Percentiles rank a stretch among this genome's conserved stretches.
Evolutionary conservation across 2,113 vertebrate species (phyloP).

Genomic region (Rhipidura dahli): DNA sequence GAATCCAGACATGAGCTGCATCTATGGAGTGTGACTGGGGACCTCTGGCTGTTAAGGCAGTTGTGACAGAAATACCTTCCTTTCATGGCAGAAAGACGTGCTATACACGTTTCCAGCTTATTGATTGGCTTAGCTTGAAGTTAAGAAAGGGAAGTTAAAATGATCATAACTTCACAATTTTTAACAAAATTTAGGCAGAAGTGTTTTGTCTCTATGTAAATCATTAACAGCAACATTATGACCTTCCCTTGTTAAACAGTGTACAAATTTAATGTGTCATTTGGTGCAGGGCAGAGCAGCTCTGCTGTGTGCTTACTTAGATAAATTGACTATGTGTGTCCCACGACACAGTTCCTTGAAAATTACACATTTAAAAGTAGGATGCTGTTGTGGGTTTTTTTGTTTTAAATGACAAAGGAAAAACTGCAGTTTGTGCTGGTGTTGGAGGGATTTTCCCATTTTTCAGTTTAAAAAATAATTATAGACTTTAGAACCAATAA

Average conservation of each 20-base stretch:
- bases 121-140: background rate
- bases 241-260: background rate
- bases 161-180: background rate
- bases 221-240: background rate
- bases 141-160: background rate
- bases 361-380: background rate
- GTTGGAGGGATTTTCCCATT: background rate
- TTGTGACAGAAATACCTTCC: background rate
- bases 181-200: background rate
- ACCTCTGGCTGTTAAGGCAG: background rate
- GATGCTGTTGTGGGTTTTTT: background rate
- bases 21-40: fast-evolving
- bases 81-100: background rate
- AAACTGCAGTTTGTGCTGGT: background rate
- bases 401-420: background rate
- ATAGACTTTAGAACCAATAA: background rate
- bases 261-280: background rate
- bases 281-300: background rate
- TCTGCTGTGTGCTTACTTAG: background rate
- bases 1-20: background rate
- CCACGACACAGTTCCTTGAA: background rate
- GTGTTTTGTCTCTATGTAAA: background rate
- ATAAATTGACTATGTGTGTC: background rate
- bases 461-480: background rate
- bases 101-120: fast-evolving